These are phyloP conservation scores for Hermetia illucens DNA, from an alignment of 1,140 invertebrate genomes.

Conservation along the genomic window DNA sequence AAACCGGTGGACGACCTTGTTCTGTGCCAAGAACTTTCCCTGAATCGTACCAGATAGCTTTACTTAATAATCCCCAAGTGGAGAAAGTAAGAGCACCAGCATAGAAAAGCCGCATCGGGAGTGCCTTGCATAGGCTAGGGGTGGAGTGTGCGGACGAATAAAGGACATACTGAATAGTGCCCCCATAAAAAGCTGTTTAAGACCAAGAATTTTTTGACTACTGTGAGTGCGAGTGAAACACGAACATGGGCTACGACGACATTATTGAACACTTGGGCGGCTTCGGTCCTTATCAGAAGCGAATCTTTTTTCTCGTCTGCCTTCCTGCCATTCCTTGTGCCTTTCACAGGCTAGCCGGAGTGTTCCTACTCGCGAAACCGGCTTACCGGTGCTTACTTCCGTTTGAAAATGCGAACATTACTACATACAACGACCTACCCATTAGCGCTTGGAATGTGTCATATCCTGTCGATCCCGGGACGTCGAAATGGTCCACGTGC, in stretches of 20 bases:
- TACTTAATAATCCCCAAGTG: no score
- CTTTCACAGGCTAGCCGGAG: slow-evolving; percentile 60
- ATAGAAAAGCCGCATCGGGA: no score
- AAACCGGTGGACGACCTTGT: no score
- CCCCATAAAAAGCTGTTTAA: no score
- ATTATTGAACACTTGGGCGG: slow-evolving; percentile 52
- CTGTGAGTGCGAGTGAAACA: no score
- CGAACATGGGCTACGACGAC: slow-evolving; percentile 56
- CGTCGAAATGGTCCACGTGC: slow-evolving; percentile 36
- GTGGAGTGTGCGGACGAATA: no score
- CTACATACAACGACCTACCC: slow-evolving; percentile 36
- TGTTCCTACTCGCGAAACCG: slow-evolving; percentile 53
- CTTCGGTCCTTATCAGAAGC: slow-evolving; percentile 57
- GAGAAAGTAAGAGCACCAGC: no score
- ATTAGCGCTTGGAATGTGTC: slow-evolving; percentile 32
- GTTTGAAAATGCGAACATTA: slow-evolving; percentile 31
- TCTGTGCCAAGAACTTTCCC: no score
- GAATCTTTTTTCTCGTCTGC: slow-evolving; percentile 54
- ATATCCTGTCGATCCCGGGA: slow-evolving; percentile 37
- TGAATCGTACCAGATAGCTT: no score
- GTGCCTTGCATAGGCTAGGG: no score
- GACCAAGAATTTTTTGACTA: no score
- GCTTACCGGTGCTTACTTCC: slow-evolving; percentile 46
- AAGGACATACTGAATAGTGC: no score
- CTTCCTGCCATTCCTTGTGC: slow-evolving; percentile 57